phyloP scores from a whole-genome alignment of 1,140 invertebrate species.

The Diabrotica undecimpunctata region DNA sequence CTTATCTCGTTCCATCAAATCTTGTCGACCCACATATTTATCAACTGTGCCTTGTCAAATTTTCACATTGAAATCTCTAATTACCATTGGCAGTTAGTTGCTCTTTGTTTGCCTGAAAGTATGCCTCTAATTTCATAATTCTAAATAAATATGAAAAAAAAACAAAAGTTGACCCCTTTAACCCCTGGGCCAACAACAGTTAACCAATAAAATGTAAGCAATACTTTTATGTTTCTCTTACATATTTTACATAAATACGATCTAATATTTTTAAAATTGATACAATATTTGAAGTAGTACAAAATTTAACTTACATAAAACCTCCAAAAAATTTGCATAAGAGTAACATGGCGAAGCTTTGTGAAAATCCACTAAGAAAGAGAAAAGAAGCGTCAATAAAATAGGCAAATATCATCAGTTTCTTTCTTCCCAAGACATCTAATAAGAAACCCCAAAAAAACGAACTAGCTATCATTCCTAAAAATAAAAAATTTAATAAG shows the following conservation, averaged over 20 bases:
- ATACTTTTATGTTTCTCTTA: background rate
- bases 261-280: too few species aligned
- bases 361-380: constrained; percentile 63
- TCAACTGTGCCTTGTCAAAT: too few species aligned
- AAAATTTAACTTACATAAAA: constrained; percentile 30
- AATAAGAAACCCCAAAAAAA: constrained; percentile 79
- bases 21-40: too few species aligned
- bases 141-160: too few species aligned
- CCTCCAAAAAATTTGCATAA: constrained; percentile 69
- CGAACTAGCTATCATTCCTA: constrained; percentile 54
- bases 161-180: too few species aligned
- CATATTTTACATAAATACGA: too few species aligned
- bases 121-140: too few species aligned
- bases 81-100: too few species aligned
- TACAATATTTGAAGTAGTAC: background rate
- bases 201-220: background rate
- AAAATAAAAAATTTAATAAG: constrained; percentile 35
- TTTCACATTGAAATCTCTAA: too few species aligned
- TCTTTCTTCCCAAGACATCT: constrained; percentile 70
- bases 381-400: constrained; percentile 66
- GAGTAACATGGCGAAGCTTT: constrained; percentile 66
- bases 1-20: too few species aligned
- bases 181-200: background rate
- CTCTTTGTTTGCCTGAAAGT: too few species aligned
- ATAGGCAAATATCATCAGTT: constrained; percentile 68